phyloP scores from a whole-genome alignment of 2,888 invertebrate genomes.

The Agriopis leucophaearia region DNA sequence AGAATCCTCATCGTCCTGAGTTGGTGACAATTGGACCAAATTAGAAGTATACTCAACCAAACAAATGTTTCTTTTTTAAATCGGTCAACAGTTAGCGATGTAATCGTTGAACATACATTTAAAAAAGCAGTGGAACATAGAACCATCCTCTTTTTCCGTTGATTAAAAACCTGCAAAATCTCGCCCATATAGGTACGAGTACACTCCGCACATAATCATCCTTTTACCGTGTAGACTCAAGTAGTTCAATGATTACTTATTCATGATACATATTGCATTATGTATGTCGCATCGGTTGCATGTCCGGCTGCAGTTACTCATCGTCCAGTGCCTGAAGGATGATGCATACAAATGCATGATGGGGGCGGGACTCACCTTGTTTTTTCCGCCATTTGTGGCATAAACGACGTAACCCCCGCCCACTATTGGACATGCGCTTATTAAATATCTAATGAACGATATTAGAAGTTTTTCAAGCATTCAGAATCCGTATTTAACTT shows the following conservation, averaged over 20 bases:
- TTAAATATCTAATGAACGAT: slow-evolving; percentile 58
- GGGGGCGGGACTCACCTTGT: slow-evolving; percentile 59
- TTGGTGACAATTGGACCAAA: too few relatives aligned
- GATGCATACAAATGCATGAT: slow-evolving; percentile 65
- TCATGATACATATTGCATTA: slow-evolving; percentile 42
- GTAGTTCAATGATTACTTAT: slow-evolving; percentile 1
- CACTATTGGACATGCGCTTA: slow-evolving; percentile 59
- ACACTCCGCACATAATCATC: too few relatives aligned
- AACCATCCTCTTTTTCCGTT: too few relatives aligned
- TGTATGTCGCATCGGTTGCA: slow-evolving; percentile 57
- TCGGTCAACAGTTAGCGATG: too few relatives aligned
- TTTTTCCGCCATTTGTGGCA: slow-evolving; percentile 67
- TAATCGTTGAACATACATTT: too few relatives aligned
- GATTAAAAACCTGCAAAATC: too few relatives aligned
- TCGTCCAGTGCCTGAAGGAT: slow-evolving; percentile 52
- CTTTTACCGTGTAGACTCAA: too few relatives aligned
- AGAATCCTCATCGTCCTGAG: too few relatives aligned
- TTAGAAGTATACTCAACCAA: too few relatives aligned
- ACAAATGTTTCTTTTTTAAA: too few relatives aligned
- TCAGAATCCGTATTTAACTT: slow-evolving; percentile 25
- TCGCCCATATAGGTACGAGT: too few relatives aligned
- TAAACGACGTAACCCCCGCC: slow-evolving; percentile 67
- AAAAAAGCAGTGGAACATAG: too few relatives aligned
- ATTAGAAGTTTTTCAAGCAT: slow-evolving; percentile 46
- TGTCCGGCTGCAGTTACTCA: slow-evolving; percentile 64